phyloP scores from a whole-genome alignment of 2,888 invertebrate genomes.

The Dolichopus griseipennis region DNA sequence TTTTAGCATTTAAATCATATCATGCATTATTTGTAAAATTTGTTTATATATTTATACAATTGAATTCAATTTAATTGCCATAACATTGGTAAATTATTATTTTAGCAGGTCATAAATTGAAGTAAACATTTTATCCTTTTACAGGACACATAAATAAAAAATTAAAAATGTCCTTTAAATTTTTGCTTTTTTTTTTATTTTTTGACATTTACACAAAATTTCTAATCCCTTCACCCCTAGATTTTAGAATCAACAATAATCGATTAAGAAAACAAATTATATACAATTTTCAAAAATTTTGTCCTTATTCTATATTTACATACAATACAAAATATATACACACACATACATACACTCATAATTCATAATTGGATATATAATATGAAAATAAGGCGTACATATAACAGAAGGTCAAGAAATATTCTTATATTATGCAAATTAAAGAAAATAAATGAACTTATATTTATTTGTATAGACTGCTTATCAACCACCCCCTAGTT shows the following conservation, averaged over 20 bases:
- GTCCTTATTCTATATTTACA: no score
- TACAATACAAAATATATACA: no score
- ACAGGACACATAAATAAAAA: neutral
- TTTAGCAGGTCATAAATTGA: neutral
- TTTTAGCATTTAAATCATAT: no score
- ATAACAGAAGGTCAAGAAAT: neutral
- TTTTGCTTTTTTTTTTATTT: neutral
- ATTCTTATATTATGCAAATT: neutral
- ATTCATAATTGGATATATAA: no score
- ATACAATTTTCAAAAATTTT: neutral
- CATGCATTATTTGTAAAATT: no score
- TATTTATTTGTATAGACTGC: neutral
- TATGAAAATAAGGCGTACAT: neutral
- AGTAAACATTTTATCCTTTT: slow-evolving; percentile 2
- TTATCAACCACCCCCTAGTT: neutral
- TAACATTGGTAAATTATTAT: no score
- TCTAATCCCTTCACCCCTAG: neutral
- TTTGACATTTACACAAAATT: neutral
- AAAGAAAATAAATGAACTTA: neutral
- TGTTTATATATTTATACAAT: no score
- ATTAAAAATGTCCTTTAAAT: neutral
- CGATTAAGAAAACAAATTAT: neutral
- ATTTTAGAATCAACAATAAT: neutral
- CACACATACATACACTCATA: no score
- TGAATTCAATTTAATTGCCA: neutral